These are phyloP conservation scores for Drosophila persimilis DNA, from an alignment of 1,140 invertebrate species.

Conservation along the genomic window DNA sequence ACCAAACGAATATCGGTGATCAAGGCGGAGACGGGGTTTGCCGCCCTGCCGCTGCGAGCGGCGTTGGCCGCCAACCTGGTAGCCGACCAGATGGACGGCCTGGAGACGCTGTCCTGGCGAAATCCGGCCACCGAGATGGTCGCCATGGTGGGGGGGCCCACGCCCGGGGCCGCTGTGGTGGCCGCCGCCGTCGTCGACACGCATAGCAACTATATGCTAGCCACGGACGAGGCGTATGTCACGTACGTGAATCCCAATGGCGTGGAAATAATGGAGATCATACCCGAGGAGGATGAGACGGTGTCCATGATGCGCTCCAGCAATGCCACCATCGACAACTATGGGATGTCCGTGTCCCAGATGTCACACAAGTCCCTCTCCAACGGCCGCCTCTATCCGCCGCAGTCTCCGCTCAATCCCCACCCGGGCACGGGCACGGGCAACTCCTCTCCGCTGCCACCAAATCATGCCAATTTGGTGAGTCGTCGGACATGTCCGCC, in stretches of 20 bases:
- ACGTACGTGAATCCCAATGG: conserved; percentile 82
- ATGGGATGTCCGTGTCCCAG: conserved; percentile 63
- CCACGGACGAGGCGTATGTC: conserved; percentile 77
- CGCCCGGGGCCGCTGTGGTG: conserved; percentile 42
- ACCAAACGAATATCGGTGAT: conserved; percentile 80
- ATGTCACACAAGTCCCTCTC: conserved; percentile 64
- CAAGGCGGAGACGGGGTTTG: conserved; percentile 69
- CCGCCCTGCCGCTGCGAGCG: conserved; percentile 60
- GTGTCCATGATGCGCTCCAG: conserved; percentile 77
- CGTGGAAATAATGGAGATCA: conserved; percentile 82
- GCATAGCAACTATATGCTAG: conserved; percentile 75
- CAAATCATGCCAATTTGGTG: conserved; percentile 64
- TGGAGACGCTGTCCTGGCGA: conserved; percentile 69
- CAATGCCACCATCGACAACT: conserved; percentile 78
- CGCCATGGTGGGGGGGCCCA: neutral
- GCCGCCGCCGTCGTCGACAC: conserved; percentile 71
- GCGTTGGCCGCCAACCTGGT: conserved; percentile 61
- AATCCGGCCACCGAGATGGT: conserved; percentile 42
- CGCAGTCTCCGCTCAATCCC: conserved; percentile 21
- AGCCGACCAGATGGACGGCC: conserved; percentile 75
- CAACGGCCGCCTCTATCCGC: conserved; percentile 57
- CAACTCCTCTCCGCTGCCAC: conserved; percentile 56
- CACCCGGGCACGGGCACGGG: conserved; percentile 36
- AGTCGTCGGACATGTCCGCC: conserved; percentile 14
- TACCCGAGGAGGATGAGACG: conserved; percentile 80